These are phyloP conservation scores for Cybosia mesomella DNA, from an alignment of 2,888 invertebrate genomes.

Conservation along the genomic window DNA sequence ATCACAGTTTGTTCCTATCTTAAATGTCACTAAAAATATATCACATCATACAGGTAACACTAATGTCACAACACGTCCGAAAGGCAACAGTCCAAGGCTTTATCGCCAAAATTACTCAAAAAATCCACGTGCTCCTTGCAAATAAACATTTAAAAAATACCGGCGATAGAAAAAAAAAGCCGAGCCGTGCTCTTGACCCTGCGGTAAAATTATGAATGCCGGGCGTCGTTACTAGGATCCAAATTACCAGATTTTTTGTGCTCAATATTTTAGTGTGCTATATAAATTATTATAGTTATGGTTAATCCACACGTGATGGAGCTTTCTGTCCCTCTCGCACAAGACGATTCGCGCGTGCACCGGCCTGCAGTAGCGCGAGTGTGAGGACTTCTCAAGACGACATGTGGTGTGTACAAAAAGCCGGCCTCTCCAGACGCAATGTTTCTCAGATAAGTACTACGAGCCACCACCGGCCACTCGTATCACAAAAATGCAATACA, in stretches of 20 bases:
- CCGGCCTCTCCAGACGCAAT: constrained; percentile 68
- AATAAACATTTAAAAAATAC: constrained; percentile 83
- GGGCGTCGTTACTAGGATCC: constrained; percentile 84
- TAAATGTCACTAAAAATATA: constrained; percentile 83
- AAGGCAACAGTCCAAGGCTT: constrained; percentile 84
- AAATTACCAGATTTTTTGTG: constrained; percentile 85
- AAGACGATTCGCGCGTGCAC: constrained; percentile 77
- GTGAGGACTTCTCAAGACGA: constrained; percentile 64
- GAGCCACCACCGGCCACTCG: constrained; percentile 65
- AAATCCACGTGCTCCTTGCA: constrained; percentile 79
- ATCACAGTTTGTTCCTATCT: constrained; percentile 86
- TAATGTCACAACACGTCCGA: constrained; percentile 85
- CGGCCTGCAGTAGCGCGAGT: constrained; percentile 68
- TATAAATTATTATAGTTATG: constrained; percentile 76
- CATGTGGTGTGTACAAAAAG: constrained; percentile 79
- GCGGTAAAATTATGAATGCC: constrained; percentile 85
- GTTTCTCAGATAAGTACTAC: constrained; percentile 59
- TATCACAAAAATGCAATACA: constrained; percentile 82
- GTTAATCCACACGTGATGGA: constrained; percentile 81
- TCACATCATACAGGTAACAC: constrained; percentile 86
- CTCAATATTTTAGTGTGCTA: constrained; percentile 85
- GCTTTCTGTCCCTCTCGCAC: constrained; percentile 76
- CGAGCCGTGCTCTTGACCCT: constrained; percentile 84
- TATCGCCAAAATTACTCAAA: constrained; percentile 79
- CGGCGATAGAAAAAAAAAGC: constrained; percentile 71